Evolutionary conservation across 2,888 invertebrate species (phyloP).

Genomic region (Apotomis betuletana): DNA sequence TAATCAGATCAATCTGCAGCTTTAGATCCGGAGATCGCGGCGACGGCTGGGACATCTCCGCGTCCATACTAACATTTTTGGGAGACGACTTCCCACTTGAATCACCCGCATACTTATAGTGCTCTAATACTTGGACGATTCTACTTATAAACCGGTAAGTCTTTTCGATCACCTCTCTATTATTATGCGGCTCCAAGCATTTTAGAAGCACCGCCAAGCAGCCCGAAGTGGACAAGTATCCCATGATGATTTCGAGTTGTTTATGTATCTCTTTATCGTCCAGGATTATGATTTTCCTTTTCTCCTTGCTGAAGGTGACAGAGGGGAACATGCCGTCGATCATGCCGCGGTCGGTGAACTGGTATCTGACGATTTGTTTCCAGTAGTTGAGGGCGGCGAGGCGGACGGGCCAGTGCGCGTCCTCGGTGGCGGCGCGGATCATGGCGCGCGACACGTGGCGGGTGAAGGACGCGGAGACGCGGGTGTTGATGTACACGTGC

Average conservation of each 20-base stretch:
- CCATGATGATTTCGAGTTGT: constrained; percentile 84
- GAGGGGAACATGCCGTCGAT: constrained; percentile 88
- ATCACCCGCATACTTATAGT: constrained; percentile 67
- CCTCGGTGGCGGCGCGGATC: constrained; percentile 84
- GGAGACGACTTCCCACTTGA: constrained; percentile 14
- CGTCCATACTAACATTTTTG: constrained; percentile 55
- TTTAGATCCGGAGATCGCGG: no score
- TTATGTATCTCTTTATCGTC: constrained; percentile 84
- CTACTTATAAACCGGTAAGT: constrained; percentile 79
- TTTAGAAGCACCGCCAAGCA: constrained; percentile 86
- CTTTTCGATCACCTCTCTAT: constrained; percentile 85
- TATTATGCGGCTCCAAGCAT: constrained; percentile 85
- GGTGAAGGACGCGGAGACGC: constrained; percentile 76
- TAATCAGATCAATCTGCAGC: constrained; percentile 78
- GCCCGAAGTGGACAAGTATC: constrained; percentile 84
- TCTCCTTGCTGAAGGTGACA: constrained; percentile 88
- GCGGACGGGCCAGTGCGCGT: constrained; percentile 91
- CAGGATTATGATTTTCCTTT: constrained; percentile 87
- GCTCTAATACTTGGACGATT: constrained; percentile 75
- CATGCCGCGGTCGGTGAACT: constrained; percentile 83
- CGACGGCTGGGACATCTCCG: no score
- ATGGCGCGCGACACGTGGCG: constrained; percentile 82
- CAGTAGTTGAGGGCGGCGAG: constrained; percentile 86
- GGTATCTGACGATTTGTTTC: constrained; percentile 84
- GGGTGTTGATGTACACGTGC: constrained; percentile 84